Percentiles rank a stretch among this genome's conserved stretches.
These are phyloP conservation scores for Allophyes oxyacanthae DNA, from an alignment of 2,888 invertebrate genomes.

Conservation along the genomic window DNA sequence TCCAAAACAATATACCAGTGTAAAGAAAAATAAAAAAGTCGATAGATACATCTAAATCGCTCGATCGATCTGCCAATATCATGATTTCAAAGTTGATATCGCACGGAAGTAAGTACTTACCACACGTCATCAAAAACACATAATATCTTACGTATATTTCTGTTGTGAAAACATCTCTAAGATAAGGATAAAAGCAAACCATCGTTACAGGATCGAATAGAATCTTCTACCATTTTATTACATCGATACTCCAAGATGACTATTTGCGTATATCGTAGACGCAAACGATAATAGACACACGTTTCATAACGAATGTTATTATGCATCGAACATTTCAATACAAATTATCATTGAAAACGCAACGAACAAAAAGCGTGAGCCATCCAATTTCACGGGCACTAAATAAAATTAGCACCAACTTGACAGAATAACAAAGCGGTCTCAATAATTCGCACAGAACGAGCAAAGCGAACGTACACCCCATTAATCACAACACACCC, in stretches of 20 bases:
- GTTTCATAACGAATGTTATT: constrained; percentile 64
- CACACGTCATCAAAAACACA: constrained; percentile 17
- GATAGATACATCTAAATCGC: not conserved
- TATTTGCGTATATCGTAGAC: constrained; percentile 60
- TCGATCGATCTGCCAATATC: not conserved
- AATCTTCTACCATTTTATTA: constrained; percentile 74
- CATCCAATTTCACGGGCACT: constrained; percentile 86
- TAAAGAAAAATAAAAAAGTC: too few species aligned
- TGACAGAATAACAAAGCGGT: constrained; percentile 85
- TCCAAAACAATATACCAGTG: too few species aligned
- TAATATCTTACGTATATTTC: constrained; percentile 35
- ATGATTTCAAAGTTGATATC: constrained; percentile 2
- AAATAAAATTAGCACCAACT: constrained; percentile 86
- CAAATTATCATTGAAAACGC: constrained; percentile 70
- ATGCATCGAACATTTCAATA: constrained; percentile 76
- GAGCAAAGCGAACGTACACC: constrained; percentile 72
- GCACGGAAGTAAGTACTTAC: constrained; percentile 5
- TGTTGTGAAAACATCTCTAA: constrained; percentile 38
- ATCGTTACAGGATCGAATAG: constrained; percentile 74
- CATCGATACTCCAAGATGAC: constrained; percentile 65
- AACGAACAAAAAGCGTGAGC: constrained; percentile 71
- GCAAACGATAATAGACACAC: constrained; percentile 59
- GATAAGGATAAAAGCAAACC: constrained; percentile 85
- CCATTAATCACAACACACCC: constrained; percentile 75
- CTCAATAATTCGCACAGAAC: constrained; percentile 84